A percentile compares a stretch with the other conserved stretches of the same genome.
These are phyloP conservation scores for Lepidocyrtinus sp. DNA, from an alignment of 2,888 invertebrate genomes.

Conservation along the genomic window DNA sequence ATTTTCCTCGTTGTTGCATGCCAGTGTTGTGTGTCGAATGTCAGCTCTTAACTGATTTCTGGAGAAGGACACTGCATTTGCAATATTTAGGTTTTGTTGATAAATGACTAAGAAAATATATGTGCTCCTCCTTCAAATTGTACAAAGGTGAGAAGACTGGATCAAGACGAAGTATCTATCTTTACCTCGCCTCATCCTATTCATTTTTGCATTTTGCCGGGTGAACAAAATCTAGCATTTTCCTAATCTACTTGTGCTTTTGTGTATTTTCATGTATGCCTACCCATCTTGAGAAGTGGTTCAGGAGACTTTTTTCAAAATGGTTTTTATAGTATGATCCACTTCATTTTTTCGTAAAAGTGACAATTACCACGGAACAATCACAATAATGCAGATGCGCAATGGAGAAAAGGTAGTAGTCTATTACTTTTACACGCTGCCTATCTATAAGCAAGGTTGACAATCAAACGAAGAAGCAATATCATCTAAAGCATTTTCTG, in stretches of 20 bases:
- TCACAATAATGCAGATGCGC: slow-evolving; percentile 11
- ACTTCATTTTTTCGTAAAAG: slow-evolving; percentile 37
- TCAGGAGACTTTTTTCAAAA: slow-evolving; percentile 34
- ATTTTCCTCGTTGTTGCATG: slow-evolving; percentile 1
- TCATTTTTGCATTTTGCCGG: slow-evolving; percentile 13
- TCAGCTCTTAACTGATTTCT: neutral
- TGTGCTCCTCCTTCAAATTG: no score
- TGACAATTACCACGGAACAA: slow-evolving; percentile 47
- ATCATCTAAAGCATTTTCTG: slow-evolving; percentile 38
- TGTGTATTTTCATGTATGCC: slow-evolving; percentile 1
- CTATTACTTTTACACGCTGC: no score
- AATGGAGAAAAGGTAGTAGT: neutral
- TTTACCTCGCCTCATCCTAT: neutral
- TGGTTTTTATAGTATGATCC: slow-evolving; percentile 23
- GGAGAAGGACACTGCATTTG: neutral
- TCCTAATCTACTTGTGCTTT: neutral
- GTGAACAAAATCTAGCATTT: slow-evolving; percentile 1
- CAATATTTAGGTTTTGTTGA: neutral
- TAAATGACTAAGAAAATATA: no score
- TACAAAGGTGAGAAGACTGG: no score
- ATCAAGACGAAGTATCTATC: no score
- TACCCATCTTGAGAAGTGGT: slow-evolving; percentile 25
- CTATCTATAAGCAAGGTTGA: no score
- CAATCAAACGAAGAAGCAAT: neutral
- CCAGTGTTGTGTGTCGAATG: slow-evolving; percentile 6